Base-by-base conservation (phyloP, 2,888 invertebrate species). In the Acronicta leporina region DNA sequence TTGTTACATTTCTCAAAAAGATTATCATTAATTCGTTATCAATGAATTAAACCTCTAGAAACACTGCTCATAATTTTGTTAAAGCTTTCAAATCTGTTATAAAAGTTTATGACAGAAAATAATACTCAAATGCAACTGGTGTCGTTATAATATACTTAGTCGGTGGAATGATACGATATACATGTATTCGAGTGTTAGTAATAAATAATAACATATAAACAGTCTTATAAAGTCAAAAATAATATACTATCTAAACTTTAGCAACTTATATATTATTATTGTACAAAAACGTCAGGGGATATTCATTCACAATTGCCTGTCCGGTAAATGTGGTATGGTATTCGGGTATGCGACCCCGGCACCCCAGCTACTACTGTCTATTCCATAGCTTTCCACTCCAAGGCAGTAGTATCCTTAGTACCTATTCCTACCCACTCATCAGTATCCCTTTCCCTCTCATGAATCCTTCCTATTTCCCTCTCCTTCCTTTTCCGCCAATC, bases 101-200 rank as follows among this genome's bases (percentile, higher is more conserved):
- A 68, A 66, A 59, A 67, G 48, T 80, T 77, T 75, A 80, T 79
- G 73, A 83, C 68, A 79, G 76, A 82, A 84, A 82, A 84, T 89
- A 91, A 91, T 91, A 91, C 90, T 89, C 84, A 84, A 87, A 87
- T 87, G 82, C 84, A 87, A 89, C 87, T 90, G 88, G 89, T 87
- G 79, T 83, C 82, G 71, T 77, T 79, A 74, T 90, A 38, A 33
- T 38, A 91, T 89, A 90, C 87, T 89, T 86, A 85, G 63, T 92
- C 94, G 94, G 94, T 94, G 94, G 94, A 94, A 94, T 94, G 91
- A 83, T 89, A 82, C 81, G 75, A 85, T 78, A 85, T 78, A 64
- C 80, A 82, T 83, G 83, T 87, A 92, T 90, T 91, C 87, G 87
- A 92, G 90, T 81, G 86, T 87, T 85, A 89, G 79, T 80, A 83